These are phyloP conservation scores for Apodemia zela DNA, from an alignment of 2,888 invertebrate genomes.

Conservation along the genomic window DNA sequence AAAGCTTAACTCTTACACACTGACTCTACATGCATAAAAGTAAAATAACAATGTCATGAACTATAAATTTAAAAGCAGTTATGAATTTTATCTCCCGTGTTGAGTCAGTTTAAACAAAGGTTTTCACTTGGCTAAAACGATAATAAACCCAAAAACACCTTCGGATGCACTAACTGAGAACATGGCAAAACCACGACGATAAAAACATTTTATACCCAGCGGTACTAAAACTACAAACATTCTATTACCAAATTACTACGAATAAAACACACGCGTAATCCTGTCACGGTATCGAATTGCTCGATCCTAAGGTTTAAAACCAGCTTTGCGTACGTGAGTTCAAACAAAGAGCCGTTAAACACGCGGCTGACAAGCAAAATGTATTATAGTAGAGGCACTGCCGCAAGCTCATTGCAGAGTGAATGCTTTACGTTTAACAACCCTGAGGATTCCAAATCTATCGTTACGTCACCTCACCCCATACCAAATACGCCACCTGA, in stretches of 20 bases:
- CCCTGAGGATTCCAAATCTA: conserved; percentile 60
- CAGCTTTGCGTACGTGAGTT: conserved; percentile 51
- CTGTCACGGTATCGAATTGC: conserved; percentile 53
- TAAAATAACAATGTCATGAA: neutral
- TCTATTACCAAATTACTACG: conserved; percentile 58
- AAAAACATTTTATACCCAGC: conserved; percentile 57
- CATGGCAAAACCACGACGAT: conserved; percentile 68
- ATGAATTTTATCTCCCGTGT: conserved; percentile 58
- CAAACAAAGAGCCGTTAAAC: conserved; percentile 72
- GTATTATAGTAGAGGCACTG: conserved; percentile 51
- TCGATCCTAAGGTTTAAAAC: conserved; percentile 58
- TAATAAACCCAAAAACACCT: conserved; percentile 75
- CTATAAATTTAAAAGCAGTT: conserved; percentile 31
- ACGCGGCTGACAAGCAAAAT: conserved; percentile 48
- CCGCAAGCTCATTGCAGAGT: conserved; percentile 65
- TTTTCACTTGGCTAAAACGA: conserved; percentile 62
- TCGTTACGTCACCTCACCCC: conserved; percentile 78
- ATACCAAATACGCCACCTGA: conserved; percentile 48
- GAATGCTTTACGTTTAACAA: conserved; percentile 72
- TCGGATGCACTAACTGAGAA: conserved; percentile 65
- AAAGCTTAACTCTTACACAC: neutral
- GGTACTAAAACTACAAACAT: conserved; percentile 49
- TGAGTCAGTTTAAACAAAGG: conserved; percentile 59
- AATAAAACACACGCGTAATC: conserved; percentile 70
- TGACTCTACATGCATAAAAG: conserved; percentile 20